Evolutionary conservation across 2,888 invertebrate species (phyloP).

Genomic region (Acronicta aceris): DNA sequence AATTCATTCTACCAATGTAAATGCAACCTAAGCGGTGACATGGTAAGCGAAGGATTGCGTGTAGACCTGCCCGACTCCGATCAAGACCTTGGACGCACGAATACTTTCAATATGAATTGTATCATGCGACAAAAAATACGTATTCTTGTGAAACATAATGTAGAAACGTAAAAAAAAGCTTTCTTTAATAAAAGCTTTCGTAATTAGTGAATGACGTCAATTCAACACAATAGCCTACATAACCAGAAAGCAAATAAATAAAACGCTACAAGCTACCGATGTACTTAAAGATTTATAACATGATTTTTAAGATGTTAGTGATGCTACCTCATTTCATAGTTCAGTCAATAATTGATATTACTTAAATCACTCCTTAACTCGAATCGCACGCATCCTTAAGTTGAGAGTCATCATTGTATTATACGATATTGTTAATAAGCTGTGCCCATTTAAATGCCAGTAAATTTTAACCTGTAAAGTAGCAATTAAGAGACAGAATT

Average conservation of each 20-base stretch:
- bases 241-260: background rate
- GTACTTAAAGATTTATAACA: no score
- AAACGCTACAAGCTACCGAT: no score
- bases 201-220: background rate
- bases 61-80: slow-evolving; percentile 29
- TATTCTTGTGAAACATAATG: background rate
- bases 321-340: no score
- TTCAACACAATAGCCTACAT: background rate
- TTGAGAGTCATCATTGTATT: no score
- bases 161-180: background rate
- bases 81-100: slow-evolving; percentile 42
- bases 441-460: no score
- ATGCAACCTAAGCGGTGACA: slow-evolving; percentile 10
- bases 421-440: no score
- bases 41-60: slow-evolving; percentile 51
- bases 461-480: no score
- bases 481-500: no score
- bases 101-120: slow-evolving; percentile 19
- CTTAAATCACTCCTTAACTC: no score
- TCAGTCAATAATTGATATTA: no score
- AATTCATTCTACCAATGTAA: background rate
- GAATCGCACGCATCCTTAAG: no score
- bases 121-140: slow-evolving; percentile 22
- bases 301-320: no score
- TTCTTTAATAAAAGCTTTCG: background rate